These are phyloP conservation scores for Neria commutata DNA, from an alignment of 2,888 invertebrate species.

Conservation along the genomic window DNA sequence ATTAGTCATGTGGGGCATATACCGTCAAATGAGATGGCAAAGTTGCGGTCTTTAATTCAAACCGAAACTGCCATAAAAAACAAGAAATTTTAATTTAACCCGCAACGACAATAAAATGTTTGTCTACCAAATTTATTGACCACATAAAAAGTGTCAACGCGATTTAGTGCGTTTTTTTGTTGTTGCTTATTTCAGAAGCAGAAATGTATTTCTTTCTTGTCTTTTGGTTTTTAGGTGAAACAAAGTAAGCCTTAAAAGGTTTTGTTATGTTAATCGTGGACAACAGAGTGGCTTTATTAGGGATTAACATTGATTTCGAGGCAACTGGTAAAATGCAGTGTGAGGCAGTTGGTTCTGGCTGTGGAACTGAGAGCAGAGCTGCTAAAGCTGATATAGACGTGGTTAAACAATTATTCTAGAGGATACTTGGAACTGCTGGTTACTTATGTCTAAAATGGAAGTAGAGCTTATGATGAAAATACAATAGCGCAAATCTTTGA, in stretches of 20 bases:
- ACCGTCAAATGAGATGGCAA: too few species aligned
- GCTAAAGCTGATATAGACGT: too few species aligned
- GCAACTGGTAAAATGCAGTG: too few species aligned
- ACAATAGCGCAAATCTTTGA: too few species aligned
- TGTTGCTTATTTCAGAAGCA: not conserved
- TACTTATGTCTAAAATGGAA: too few species aligned
- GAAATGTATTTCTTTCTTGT: not conserved
- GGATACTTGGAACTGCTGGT: too few species aligned
- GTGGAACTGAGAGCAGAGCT: too few species aligned
- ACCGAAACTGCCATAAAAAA: not conserved
- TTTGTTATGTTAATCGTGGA: not conserved
- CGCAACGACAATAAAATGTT: not conserved
- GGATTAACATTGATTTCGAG: too few species aligned
- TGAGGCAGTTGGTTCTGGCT: too few species aligned
- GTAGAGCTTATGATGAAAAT: too few species aligned
- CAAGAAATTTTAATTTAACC: not conserved
- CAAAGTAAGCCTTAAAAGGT: not conserved
- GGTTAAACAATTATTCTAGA: too few species aligned
- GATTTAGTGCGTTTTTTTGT: conserved; percentile 18
- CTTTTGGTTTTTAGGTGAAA: not conserved
- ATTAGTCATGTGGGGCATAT: conserved; percentile 5
- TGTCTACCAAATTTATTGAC: conserved; percentile 40
- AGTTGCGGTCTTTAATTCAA: too few species aligned
- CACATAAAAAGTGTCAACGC: conserved; percentile 55
- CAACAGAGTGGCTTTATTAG: not conserved